phyloP scores from a whole-genome alignment of 92 coral and sea anemone genomes.

The Desmophyllum pertusum region DNA sequence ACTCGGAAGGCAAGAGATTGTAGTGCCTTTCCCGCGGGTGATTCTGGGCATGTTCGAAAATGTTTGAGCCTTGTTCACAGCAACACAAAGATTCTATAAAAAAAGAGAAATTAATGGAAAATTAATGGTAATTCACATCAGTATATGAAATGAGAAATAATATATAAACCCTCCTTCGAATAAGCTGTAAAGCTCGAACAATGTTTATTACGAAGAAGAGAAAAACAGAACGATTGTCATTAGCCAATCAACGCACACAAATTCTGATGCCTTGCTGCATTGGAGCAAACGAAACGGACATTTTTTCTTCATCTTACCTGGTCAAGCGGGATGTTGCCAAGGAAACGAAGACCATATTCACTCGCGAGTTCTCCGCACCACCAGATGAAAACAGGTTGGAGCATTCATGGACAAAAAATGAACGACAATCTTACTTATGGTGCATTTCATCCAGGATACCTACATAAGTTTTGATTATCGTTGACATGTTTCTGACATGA shows the following conservation, averaged over 20 bases:
- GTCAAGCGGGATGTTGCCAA: slow-evolving; percentile 91
- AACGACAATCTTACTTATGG: not conserved
- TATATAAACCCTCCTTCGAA: too few species aligned
- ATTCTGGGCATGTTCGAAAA: slow-evolving; percentile 42
- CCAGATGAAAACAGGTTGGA: slow-evolving; percentile 68
- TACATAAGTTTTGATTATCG: too few species aligned
- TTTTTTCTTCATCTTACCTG: slow-evolving; percentile 35
- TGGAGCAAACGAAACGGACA: not conserved
- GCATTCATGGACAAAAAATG: slow-evolving; percentile 29
- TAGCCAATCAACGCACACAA: too few species aligned
- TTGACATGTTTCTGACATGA: too few species aligned
- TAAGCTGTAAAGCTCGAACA: too few species aligned
- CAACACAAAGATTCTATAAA: slow-evolving; percentile 35
- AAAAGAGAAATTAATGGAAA: not conserved
- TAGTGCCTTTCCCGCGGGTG: slow-evolving; percentile 29
- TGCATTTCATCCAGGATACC: not conserved
- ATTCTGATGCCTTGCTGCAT: too few species aligned
- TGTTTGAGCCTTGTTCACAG: slow-evolving; percentile 47
- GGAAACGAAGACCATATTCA: slow-evolving; percentile 84
- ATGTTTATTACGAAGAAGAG: too few species aligned
- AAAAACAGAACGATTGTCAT: too few species aligned
- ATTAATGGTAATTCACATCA: too few species aligned
- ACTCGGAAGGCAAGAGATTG: slow-evolving; percentile 15
- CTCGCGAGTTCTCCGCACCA: slow-evolving; percentile 88
- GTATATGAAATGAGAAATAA: not conserved